Evolutionary conservation across 2,797 vertebrate genomes (phyloP).

Genomic region (Atherinosoma microstoma): DNA sequence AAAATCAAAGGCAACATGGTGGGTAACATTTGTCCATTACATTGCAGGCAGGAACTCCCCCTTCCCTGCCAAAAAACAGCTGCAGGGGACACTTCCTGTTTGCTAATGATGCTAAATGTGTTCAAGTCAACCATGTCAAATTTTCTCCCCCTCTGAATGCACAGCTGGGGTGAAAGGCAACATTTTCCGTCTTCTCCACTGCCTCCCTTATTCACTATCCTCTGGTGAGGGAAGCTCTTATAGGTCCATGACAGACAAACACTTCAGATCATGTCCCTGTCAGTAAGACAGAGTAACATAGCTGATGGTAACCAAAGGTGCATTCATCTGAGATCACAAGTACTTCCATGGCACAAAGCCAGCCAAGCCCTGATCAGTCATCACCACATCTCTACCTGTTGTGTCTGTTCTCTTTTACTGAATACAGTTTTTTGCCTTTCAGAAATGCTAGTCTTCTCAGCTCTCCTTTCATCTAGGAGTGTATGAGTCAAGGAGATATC

Average conservation of each 20-base stretch:
- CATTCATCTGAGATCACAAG: slow-evolving; percentile 73
- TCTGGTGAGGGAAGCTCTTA: slow-evolving; percentile 46
- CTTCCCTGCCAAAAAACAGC: slow-evolving; percentile 79
- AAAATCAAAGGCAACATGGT: slow-evolving; percentile 80
- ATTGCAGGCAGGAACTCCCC: slow-evolving; percentile 66
- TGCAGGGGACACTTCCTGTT: slow-evolving; percentile 88
- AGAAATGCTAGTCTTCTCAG: slow-evolving; percentile 63
- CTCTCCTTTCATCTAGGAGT: slow-evolving; percentile 68
- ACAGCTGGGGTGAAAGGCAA: slow-evolving; percentile 74
- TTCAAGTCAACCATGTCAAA: slow-evolving; percentile 86
- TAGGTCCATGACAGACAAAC: slow-evolving; percentile 49
- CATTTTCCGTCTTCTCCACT: slow-evolving; percentile 46
- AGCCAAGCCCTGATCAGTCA: slow-evolving; percentile 72
- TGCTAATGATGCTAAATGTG: slow-evolving; percentile 88
- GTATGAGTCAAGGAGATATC: slow-evolving; percentile 75
- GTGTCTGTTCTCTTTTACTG: slow-evolving; percentile 64
- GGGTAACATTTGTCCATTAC: slow-evolving; percentile 83
- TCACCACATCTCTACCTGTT: slow-evolving; percentile 72
- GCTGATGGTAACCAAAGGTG: slow-evolving; percentile 65
- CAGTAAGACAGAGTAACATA: slow-evolving; percentile 46
- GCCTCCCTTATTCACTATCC: slow-evolving; percentile 34
- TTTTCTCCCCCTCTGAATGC: slow-evolving; percentile 76
- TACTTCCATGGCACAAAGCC: slow-evolving; percentile 66
- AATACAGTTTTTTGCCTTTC: slow-evolving; percentile 59
- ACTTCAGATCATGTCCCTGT: slow-evolving; percentile 53